Evolutionary conservation across 2,888 invertebrate species (phyloP), one percentile per base, ranked within the genome.

Genomic region (Apodemia zela): DNA sequence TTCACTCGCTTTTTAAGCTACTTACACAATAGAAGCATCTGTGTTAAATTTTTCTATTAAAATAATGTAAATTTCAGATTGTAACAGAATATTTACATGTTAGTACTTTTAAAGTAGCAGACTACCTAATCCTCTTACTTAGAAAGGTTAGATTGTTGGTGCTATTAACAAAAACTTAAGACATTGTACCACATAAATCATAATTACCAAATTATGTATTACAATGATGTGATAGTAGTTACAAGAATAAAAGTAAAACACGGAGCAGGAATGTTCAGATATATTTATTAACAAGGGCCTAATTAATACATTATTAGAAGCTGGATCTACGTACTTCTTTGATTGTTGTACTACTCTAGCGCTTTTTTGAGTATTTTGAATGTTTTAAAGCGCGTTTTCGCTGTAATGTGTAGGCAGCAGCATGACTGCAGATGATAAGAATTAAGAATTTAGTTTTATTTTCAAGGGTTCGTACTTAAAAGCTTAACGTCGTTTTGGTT

Each of bases 401-500:
- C 45, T 47, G 8, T 47, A 47, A 17, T 6, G 45, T 47, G 8
- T 42, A 3, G 4, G 17, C 45, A 47, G 45, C 2, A 17, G 17
- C 45, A 45, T 7, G n/a, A n/a, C n/a, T n/a, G n/a, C n/a, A n/a
- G n/a, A n/a, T n/a, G n/a, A n/a, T n/a, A n/a, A n/a, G n/a, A n/a
- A n/a, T n/a, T 17, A 47, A 17, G 45, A 47, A n/a, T 54, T 51
- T 51, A 21, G 18, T 65, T 66, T 70, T 66, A 63, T 65, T 66
- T 62, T 63, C 62, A 66, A 60, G 68, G 71, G 67, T 7, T 61
- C 59, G 57, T 18, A 29, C 15, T 64, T 65, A 35, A 54, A 33
- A 62, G 59, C 38, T 54, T 25, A 25, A 25, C 54, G 25, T 54
- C 25, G 54, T 29, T 71, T 73, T 85, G 82, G 82, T 82, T 84